Evolutionary conservation across 2,888 invertebrate species (phyloP), one percentile per base, ranked within the genome.

Genomic region (Encarsia formosa): DNA sequence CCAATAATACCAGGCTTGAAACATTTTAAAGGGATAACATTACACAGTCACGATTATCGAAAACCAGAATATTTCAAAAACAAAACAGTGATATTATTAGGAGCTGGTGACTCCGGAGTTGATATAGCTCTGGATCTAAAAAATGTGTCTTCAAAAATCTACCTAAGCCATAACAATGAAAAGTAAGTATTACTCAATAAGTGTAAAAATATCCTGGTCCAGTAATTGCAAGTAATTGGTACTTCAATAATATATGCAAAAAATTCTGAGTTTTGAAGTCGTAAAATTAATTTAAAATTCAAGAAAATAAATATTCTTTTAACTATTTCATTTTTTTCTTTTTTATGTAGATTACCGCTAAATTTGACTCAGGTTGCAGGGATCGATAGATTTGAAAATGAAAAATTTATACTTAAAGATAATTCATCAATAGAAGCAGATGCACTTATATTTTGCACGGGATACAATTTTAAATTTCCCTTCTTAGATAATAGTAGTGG

Each of bases 31-130:
- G 88, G 88, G 2, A 74, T 75, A 47, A 67, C 83, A 43, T 73
- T 85, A 15, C 90, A 90, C 74, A 88, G 88, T 60, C 87, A 88
- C 65, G 79, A 84, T 60, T 91, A 89, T 70, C 79, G 87, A 63
- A 78, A 77, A 5, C 82, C 87, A 0, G 81, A 82, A 39, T 64
- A 68, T 1, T 89, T 79, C 69, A 65, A 67, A 13, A 79, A 78
- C 22, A 78, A 81, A 43, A 77, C 71, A 3, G 85, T 89, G 0
- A 75, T 87, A 1, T 68, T 88, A 0, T 74, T 90, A 1, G 90
- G 90, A 2, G 86, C 86, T 1, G 84, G 84, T 0, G 80, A 86
- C 9, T 89, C 89, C 0, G 90, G 88, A 0, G 70, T 84, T 26
- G 91, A 91, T 64, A 81, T 91, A 26, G 79, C 82, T 2, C 74